These are phyloP conservation scores for Melopsittacus undulatus DNA, from an alignment of 2,797 vertebrate species.

Conservation along the genomic window DNA sequence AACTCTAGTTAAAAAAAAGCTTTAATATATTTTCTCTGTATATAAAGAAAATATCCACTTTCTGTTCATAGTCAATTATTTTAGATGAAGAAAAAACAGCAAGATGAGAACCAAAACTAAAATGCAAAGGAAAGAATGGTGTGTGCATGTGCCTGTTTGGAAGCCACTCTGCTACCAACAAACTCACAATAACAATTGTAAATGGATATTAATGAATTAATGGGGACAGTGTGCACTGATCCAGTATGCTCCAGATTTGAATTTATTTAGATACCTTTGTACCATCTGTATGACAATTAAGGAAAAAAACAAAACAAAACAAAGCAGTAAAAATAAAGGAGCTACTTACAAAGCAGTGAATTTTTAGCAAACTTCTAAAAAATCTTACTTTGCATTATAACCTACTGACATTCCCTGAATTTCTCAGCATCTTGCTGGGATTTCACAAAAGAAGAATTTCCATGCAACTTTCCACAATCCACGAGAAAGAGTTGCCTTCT, in stretches of 20 bases:
- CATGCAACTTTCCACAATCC: background rate
- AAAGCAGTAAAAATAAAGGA: background rate
- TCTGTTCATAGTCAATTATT: background rate
- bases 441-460: background rate
- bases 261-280: background rate
- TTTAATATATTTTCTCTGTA: background rate
- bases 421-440: background rate
- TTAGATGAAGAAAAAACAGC: background rate
- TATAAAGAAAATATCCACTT: background rate
- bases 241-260: background rate
- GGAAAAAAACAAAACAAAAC: background rate
- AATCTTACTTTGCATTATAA: background rate
- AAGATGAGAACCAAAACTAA: background rate
- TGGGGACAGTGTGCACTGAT: background rate
- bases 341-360: background rate
- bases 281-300: background rate
- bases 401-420: background rate
- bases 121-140: background rate
- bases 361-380: background rate
- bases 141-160: background rate
- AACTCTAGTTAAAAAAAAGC: background rate
- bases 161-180: background rate
- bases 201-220: background rate
- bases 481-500: accelerated
- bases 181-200: background rate